Base-by-base conservation (phyloP, 2,113 vertebrate genomes). In the Xiphophorus hellerii region DNA sequence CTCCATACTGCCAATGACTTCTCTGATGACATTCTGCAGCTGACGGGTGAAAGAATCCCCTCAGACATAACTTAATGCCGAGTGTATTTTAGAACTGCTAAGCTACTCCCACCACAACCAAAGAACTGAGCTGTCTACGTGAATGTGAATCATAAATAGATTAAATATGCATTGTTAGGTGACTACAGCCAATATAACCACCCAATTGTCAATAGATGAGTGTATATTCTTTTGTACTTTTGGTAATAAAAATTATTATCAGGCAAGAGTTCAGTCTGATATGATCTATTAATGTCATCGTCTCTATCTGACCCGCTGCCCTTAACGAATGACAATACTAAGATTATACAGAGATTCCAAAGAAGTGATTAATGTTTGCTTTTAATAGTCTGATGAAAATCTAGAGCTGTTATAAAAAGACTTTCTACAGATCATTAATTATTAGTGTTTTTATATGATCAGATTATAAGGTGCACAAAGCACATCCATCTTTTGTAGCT, bases 351-450 rank as follows among this genome's bases (percentile, higher is more conserved):
- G 17, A 4, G 35, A 63, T 58, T 20, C 15, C 25, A 51, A 28
- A 62, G 64, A n/a, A n/a, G 51, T 78, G 77, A 89, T 80, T 68
- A 76, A 89, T 89, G 67, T 28, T 58, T 27, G 73, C 22, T 68
- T 20, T 81, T 70, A 51, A 70, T 72, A 44, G 4, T 28, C 62
- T 70, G 76, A 76, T 71, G 76, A 39, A 74, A 80, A 73, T 54
- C 54, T 31, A 25, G 31, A 63, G 31, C 30, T 71, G 62, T 69
- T 68, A 81, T 85, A 84, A 78, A 42, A 37, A 35, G 37, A 78
- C 22, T 66, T 64, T 74, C 61, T 66, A 62, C 70, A 81, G 71
- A 0, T 78, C 78, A 81, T 84, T 84, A 62, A 62, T 35, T 58
- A 7, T 29, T 37, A n/a, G 31, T 68, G 9, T 66, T 79, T 62